These are phyloP conservation scores for Myotis daubentonii DNA, from an alignment of 2,797 vertebrate genomes.

Conservation along the genomic window DNA sequence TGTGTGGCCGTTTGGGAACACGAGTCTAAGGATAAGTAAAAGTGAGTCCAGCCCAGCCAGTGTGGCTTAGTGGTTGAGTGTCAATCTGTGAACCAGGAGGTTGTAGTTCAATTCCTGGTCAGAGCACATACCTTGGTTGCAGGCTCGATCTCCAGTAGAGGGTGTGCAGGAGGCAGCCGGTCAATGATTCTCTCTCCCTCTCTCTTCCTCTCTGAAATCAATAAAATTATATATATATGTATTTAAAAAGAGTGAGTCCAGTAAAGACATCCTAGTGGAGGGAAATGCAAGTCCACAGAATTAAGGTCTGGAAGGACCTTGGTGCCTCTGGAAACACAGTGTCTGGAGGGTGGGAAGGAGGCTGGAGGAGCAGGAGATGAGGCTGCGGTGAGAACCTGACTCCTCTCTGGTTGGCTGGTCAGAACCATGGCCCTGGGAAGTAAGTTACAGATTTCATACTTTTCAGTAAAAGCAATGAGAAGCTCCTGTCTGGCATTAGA, in stretches of 20 bases:
- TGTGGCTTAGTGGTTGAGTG: too few relatives aligned
- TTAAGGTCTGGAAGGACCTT: not conserved
- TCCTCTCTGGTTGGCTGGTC: not conserved
- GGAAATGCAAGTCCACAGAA: not conserved
- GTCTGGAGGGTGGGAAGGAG: not conserved
- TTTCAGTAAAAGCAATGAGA: not conserved
- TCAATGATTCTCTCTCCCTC: too few relatives aligned
- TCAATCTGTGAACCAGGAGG: too few relatives aligned
- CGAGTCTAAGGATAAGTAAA: not conserved
- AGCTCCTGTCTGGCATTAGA: not conserved
- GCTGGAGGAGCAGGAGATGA: not conserved
- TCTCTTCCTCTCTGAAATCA: too few relatives aligned
- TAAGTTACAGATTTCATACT: not conserved
- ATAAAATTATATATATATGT: too few relatives aligned
- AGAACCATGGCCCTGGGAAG: not conserved
- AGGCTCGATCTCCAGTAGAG: too few relatives aligned
- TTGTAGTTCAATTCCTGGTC: too few relatives aligned
- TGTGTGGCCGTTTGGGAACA: not conserved
- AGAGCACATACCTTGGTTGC: too few relatives aligned
- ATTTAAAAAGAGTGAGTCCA: not conserved
- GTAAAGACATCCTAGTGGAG: not conserved
- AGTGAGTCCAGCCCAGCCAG: too few relatives aligned
- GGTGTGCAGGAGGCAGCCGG: too few relatives aligned
- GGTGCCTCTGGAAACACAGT: not conserved
- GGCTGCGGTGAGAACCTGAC: not conserved